Evolutionary conservation across 1,140 invertebrate genomes (phyloP), one percentile per base, ranked within the genome.

Genomic region (Lycorma delicatula): DNA sequence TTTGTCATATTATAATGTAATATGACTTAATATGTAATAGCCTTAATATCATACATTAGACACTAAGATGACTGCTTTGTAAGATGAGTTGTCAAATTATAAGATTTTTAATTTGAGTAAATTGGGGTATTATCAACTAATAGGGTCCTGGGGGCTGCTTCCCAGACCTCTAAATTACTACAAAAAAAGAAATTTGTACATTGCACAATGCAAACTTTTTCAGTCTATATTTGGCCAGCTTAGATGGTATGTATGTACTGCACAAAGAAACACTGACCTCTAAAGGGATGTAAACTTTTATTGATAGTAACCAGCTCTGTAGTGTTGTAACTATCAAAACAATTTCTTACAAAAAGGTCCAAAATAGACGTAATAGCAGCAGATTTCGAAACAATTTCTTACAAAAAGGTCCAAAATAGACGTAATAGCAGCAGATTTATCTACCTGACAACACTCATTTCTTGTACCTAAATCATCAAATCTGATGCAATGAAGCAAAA

Each of bases 201-300:
- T 67, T 62, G 16, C 56, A 56, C 18, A 66, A 36, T 16, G 62
- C 54, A 63, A 56, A 64, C 0, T 63, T 56, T 61, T 72, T 73
- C 18, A 72, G 61, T 62, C 71, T 67, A 70, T 71, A 75, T 53
- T 65, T 67, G 16, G 31, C 53, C n/a, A 67, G 66, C 58, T 71
- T 73, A 9, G 48, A 57, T 27, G 74, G 70, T 13, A 78, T 71
- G 54, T 73, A 75, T 55, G n/a, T n/a, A n/a, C n/a, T 72, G 68
- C 28, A 65, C 38, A 52, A 75, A 74, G 16, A 22, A 27, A 64
- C 72, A 75, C 23, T 66, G 57, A 23, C 73, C 74, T 50, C 70
- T 49, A 60, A 73, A 75, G 11, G 56, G 56, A 54, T 67, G 55
- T 2, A 76, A 61, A 60, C 68, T 72, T 61, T 77, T 70, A 60